Evolutionary conservation across 92 coral and sea anemone genomes (phyloP).

Genomic region (Galaxea fascicularis): DNA sequence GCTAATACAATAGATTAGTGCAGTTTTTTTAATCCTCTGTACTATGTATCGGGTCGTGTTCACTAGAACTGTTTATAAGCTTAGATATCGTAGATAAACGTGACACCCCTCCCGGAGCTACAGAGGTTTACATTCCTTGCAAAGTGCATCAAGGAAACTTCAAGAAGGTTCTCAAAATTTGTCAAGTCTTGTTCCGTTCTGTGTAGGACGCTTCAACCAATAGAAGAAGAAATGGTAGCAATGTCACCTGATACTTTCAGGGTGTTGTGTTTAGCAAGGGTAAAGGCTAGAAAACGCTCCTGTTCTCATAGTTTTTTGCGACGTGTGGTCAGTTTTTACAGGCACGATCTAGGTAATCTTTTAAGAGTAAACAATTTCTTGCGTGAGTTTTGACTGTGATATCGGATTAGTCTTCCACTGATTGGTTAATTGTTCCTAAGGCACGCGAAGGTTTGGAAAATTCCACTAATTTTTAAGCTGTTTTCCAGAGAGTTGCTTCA

Average conservation of each 20-base stretch:
- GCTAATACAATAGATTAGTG: neutral
- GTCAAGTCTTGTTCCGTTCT: neutral
- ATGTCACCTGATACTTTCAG: neutral
- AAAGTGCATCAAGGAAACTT: slow-evolving; percentile 1
- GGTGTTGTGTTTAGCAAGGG: neutral
- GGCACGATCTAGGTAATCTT: neutral
- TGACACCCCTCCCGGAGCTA: neutral
- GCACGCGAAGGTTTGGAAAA: slow-evolving; percentile 7
- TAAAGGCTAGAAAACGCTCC: neutral
- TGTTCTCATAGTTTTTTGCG: neutral
- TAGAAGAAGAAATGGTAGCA: neutral
- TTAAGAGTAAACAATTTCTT: neutral
- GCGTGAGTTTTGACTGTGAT: slow-evolving; percentile 18
- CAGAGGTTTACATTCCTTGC: neutral
- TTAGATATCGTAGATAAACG: neutral
- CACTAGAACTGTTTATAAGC: neutral
- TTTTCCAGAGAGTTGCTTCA: neutral
- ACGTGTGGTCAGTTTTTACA: neutral
- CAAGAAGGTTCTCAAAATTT: neutral
- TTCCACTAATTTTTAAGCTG: slow-evolving; percentile 1
- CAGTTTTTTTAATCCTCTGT: neutral
- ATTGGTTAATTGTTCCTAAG: slow-evolving; percentile 22
- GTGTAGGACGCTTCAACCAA: neutral
- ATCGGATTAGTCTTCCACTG: slow-evolving; percentile 8
- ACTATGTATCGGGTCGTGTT: neutral